These are phyloP conservation scores for Apotomis capreana DNA, from an alignment of 2,888 invertebrate species.

Conservation along the genomic window DNA sequence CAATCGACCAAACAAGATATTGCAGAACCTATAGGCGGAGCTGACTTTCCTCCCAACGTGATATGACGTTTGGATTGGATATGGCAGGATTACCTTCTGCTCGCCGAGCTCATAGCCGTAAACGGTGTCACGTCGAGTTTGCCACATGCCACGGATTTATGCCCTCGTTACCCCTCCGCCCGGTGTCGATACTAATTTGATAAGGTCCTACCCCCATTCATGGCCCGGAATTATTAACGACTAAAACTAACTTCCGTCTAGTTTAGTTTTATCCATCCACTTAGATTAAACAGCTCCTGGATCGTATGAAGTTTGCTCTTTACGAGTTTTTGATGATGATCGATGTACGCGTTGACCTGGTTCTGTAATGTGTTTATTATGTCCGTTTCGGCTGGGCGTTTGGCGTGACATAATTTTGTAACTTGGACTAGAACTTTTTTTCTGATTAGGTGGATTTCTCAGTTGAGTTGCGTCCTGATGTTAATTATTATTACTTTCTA, in stretches of 20 bases:
- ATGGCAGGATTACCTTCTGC: neutral
- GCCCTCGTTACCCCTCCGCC: slow-evolving; percentile 47
- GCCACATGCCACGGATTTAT: slow-evolving; percentile 52
- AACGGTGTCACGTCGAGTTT: slow-evolving; percentile 52
- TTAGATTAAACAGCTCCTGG: slow-evolving; percentile 34
- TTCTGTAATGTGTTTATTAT: slow-evolving; percentile 37
- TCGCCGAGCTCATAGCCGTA: slow-evolving; percentile 28
- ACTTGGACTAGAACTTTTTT: no score
- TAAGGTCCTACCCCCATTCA: slow-evolving; percentile 45
- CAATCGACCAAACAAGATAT: no score
- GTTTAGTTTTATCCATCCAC: slow-evolving; percentile 39
- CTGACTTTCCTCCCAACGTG: no score
- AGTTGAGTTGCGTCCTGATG: neutral
- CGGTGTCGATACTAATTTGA: slow-evolving; percentile 46
- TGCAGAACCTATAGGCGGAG: no score
- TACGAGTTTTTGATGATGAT: slow-evolving; percentile 42
- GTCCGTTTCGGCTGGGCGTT: slow-evolving; percentile 8
- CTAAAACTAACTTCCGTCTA: slow-evolving; percentile 31
- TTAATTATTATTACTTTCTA: no score
- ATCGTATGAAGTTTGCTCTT: slow-evolving; percentile 37
- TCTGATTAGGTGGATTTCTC: neutral
- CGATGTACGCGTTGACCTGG: slow-evolving; percentile 35
- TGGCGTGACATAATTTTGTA: neutral
- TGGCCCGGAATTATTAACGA: slow-evolving; percentile 48
- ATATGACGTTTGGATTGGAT: no score